Conservation (phyloP, 2,113 vertebrate species). For the Myrmecophaga tridactyla region DNA sequence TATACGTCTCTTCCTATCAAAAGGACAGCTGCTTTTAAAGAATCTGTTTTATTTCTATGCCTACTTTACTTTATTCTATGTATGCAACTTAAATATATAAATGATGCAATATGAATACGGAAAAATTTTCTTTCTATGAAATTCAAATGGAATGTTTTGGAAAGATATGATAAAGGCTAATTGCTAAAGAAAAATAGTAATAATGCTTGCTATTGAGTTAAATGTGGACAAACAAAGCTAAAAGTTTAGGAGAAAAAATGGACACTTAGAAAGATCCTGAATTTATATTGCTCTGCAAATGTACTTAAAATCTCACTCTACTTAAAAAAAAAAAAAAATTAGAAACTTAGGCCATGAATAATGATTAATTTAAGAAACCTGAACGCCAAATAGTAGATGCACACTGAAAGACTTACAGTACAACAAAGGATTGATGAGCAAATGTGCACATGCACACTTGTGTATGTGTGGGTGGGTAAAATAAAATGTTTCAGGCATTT, state of each 20-base stretch:
- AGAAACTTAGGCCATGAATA: not conserved
- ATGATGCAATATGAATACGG: not conserved
- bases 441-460: not conserved
- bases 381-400: not conserved
- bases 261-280: constrained; percentile 4
- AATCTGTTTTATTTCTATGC: not conserved
- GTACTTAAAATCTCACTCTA: not conserved
- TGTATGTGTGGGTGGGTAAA: not conserved
- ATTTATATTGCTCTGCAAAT: not conserved
- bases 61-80: not conserved
- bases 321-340: not conserved
- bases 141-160: not conserved
- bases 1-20: not conserved
- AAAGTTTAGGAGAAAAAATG: not conserved
- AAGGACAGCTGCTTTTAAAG: not conserved
- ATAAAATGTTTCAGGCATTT: not conserved
- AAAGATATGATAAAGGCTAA: not conserved
- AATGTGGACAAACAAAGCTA: not conserved
- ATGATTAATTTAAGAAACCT: not conserved
- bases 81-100: not conserved
- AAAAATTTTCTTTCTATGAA: not conserved
- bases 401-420: not conserved
- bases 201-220: not conserved
- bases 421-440: not conserved
- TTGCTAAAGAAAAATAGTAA: not conserved